These are phyloP conservation scores for Pogonomyrmex californicus DNA, from an alignment of 1,140 invertebrate genomes.

Conservation along the genomic window DNA sequence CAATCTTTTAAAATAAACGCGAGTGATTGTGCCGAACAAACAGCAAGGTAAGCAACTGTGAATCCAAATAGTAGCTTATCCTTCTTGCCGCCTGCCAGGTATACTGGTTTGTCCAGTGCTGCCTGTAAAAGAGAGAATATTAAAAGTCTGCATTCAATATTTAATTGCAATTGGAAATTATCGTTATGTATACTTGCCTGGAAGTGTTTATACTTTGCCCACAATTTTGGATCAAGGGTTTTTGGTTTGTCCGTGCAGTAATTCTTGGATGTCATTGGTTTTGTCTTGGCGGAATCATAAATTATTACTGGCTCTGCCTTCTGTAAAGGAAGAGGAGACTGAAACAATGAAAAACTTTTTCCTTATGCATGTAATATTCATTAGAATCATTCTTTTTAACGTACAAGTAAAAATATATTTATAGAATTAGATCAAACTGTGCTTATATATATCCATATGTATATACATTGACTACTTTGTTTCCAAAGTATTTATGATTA, in stretches of 20 bases:
- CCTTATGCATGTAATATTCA: not conserved
- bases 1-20: not conserved
- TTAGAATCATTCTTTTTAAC: not conserved
- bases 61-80: slow-evolving; percentile 85
- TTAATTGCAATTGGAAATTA: not conserved
- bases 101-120: slow-evolving; percentile 84
- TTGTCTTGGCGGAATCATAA: slow-evolving; percentile 72
- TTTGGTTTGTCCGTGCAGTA: slow-evolving; percentile 1
- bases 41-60: slow-evolving; percentile 72
- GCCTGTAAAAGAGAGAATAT: slow-evolving; percentile 78
- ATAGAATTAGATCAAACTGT: not conserved
- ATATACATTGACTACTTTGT: not conserved
- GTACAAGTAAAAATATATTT: not conserved
- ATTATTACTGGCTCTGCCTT: slow-evolving; percentile 74
- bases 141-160: slow-evolving; percentile 8
- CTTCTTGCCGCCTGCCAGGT: slow-evolving; percentile 85
- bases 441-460: not conserved
- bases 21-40: not conserved
- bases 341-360: slow-evolving; percentile 24
- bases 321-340: slow-evolving; percentile 73
- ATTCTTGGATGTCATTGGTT: slow-evolving; percentile 40
- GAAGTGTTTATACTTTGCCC: slow-evolving; percentile 59
- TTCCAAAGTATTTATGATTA: slow-evolving; percentile 16
- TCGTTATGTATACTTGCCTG: slow-evolving; percentile 63
- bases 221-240: slow-evolving; percentile 52